A percentile compares a stretch with the other conserved stretches of the same genome.
Conservation (phyloP, 1,140 invertebrate species). For the Stegodyphus dumicola region DNA sequence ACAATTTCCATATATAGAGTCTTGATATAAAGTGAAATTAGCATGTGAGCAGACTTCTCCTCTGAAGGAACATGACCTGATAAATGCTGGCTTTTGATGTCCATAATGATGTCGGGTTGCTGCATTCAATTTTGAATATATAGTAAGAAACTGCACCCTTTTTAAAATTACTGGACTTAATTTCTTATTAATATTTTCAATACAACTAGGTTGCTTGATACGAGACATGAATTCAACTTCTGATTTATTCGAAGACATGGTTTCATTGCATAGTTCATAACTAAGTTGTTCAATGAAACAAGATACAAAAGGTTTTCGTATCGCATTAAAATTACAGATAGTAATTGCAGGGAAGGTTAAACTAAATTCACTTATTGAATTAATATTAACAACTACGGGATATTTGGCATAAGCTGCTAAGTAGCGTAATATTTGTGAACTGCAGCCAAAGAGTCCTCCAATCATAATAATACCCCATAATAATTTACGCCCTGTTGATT, state of each 20-base stretch:
- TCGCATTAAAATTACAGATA: slow-evolving; percentile 38
- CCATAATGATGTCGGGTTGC: background rate
- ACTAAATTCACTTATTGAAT: slow-evolving; percentile 8
- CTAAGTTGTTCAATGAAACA: background rate
- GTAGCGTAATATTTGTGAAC: slow-evolving; percentile 27
- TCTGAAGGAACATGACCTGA: slow-evolving; percentile 42
- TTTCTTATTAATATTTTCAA: too few species aligned
- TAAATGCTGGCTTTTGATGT: slow-evolving; percentile 28
- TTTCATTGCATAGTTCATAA: background rate
- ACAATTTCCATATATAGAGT: slow-evolving; percentile 30
- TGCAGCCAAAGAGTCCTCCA: slow-evolving; percentile 15
- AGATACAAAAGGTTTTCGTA: background rate
- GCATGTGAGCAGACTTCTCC: slow-evolving; percentile 20
- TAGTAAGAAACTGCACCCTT: too few species aligned
- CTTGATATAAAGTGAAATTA: slow-evolving; percentile 5
- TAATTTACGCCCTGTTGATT: slow-evolving; percentile 16
- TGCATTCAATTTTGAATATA: too few species aligned
- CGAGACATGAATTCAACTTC: too few species aligned
- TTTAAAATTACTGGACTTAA: too few species aligned
- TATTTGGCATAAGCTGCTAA: slow-evolving; percentile 23
- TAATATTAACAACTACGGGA: slow-evolving; percentile 35
- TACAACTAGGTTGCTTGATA: too few species aligned
- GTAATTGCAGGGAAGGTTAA: slow-evolving; percentile 37
- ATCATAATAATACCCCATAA: slow-evolving; percentile 47
- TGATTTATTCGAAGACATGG: too few species aligned